A percentile compares a stretch with the other conserved stretches of the same genome.
Conservation (phyloP, 2,888 invertebrate genomes). For the Caenorhabditis wallacei region DNA sequence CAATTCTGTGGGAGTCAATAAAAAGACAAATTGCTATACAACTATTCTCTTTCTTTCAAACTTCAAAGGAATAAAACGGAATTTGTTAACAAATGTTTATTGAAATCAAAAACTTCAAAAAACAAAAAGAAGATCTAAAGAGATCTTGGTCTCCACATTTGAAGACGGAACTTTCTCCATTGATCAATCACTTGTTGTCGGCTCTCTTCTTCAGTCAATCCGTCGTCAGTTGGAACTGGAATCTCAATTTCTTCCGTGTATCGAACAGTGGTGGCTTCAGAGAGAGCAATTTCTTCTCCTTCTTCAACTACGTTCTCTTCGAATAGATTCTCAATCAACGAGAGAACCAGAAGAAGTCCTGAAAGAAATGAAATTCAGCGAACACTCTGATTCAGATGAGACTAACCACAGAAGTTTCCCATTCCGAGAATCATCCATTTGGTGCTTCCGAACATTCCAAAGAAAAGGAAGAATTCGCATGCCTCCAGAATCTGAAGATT, state of each 20-base stretch:
- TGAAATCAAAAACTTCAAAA: conserved; percentile 6
- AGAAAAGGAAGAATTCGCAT: conserved; percentile 22
- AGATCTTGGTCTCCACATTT: neutral
- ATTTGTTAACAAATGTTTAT: conserved; percentile 28
- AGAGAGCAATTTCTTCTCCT: neutral
- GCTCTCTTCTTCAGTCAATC: conserved; percentile 5
- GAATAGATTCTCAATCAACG: conserved; percentile 20
- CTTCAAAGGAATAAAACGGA: neutral
- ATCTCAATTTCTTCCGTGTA: neutral
- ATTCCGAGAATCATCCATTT: conserved; percentile 19
- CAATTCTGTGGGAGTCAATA: no score
- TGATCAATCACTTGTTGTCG: neutral
- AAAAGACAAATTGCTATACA: no score
- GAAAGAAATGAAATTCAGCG: neutral
- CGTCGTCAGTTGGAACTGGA: neutral
- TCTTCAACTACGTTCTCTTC: neutral
- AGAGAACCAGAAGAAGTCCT: conserved; percentile 14
- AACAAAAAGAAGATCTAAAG: neutral
- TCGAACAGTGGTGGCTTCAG: neutral
- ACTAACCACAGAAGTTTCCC: conserved; percentile 2
- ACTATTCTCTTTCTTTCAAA: neutral
- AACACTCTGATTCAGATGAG: neutral
- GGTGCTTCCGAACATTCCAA: conserved; percentile 5
- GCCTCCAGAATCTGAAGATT: conserved; percentile 37
- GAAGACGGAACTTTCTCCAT: neutral